Evolutionary conservation across 2,113 vertebrate genomes (phyloP).

Genomic region (Bos indicus): DNA sequence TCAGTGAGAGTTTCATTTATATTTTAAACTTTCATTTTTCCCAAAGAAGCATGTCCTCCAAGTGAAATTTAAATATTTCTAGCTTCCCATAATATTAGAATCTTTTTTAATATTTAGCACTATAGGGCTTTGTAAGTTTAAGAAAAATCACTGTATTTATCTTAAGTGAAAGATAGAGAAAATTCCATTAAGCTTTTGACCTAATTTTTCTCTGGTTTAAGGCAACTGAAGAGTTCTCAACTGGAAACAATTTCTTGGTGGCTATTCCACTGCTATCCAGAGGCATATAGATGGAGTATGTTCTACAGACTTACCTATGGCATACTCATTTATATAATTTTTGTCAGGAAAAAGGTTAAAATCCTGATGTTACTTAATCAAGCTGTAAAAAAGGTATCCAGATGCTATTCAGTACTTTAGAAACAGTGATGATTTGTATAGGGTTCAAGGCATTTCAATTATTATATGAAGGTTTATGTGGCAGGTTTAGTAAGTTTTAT

Average conservation of each 20-base stretch:
- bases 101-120: not conserved
- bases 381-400: not conserved
- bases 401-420: not conserved
- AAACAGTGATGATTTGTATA: not conserved
- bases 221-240: not conserved
- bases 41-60: not conserved
- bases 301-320: not conserved
- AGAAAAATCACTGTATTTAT: constrained; percentile 1
- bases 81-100: not conserved
- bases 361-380: not conserved
- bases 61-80: not conserved
- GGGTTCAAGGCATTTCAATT: not conserved
- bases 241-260: not conserved
- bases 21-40: constrained; percentile 13
- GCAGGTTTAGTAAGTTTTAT: not conserved
- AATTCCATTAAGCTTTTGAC: constrained; percentile 16
- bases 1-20: not conserved
- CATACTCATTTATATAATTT: not conserved
- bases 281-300: not conserved
- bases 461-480: not conserved
- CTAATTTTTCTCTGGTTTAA: constrained; percentile 31
- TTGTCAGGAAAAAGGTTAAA: not conserved
- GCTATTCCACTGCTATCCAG: not conserved
- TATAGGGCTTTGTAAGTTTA: not conserved
- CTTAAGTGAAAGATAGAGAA: constrained; percentile 7